These are phyloP conservation scores for Pyrrhia umbra DNA, from an alignment of 2,888 invertebrate species.

Conservation along the genomic window DNA sequence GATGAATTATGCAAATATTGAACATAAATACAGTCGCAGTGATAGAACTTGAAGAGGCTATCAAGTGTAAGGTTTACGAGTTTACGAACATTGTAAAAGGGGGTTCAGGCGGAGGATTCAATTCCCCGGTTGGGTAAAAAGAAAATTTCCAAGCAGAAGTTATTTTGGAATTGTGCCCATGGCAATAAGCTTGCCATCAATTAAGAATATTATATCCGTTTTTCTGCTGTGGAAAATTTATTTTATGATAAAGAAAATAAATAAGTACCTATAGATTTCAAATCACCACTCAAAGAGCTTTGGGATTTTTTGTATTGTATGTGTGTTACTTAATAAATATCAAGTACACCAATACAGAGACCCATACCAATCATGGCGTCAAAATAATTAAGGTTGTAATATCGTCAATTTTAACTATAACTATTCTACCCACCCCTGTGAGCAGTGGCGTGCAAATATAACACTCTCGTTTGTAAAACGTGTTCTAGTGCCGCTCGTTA, in stretches of 20 bases:
- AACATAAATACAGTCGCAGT: constrained; percentile 52
- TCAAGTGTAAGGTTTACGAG: constrained; percentile 59
- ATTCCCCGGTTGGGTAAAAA: constrained; percentile 28
- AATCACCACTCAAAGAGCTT: too few relatives aligned
- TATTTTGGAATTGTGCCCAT: constrained; percentile 38
- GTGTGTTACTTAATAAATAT: too few relatives aligned
- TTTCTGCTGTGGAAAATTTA: constrained; percentile 4
- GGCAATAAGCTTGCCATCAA: constrained; percentile 27
- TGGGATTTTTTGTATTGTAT: too few relatives aligned
- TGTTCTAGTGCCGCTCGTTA: constrained; percentile 48
- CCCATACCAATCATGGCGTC: too few relatives aligned
- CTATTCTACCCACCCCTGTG: constrained; percentile 1
- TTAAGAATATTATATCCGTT: constrained; percentile 37
- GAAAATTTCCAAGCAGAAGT: constrained; percentile 34
- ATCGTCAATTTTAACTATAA: too few relatives aligned
- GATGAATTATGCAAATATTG: constrained; percentile 60
- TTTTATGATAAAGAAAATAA: too few relatives aligned
- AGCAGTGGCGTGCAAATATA: constrained; percentile 23
- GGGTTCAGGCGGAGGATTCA: neutral
- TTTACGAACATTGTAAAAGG: constrained; percentile 54
- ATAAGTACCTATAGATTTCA: too few relatives aligned
- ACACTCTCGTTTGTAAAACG: constrained; percentile 45
- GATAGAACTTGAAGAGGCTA: constrained; percentile 53
- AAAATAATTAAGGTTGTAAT: too few relatives aligned
- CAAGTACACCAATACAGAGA: too few relatives aligned